These are phyloP conservation scores for Rhamphomyia laevipes DNA, from an alignment of 2,888 invertebrate species.

Conservation along the genomic window DNA sequence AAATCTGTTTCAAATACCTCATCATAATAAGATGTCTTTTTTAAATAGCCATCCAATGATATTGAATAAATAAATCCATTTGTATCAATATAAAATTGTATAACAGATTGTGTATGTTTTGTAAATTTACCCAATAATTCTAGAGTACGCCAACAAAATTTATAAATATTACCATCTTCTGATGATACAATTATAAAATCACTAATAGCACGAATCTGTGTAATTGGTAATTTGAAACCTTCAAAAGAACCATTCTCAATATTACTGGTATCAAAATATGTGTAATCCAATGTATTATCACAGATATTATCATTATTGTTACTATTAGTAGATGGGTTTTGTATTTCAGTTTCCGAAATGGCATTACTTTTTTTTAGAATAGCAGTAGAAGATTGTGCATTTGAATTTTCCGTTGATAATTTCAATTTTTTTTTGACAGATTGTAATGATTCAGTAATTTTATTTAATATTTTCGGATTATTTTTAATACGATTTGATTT, in stretches of 20 bases:
- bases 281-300: neutral
- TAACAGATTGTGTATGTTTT: constrained; percentile 34
- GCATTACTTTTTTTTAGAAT: too few species aligned
- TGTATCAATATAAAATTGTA: constrained; percentile 26
- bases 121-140: constrained; percentile 26
- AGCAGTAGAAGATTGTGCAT: too few species aligned
- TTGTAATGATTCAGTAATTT: too few species aligned
- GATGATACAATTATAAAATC: constrained; percentile 30
- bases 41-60: constrained; percentile 33
- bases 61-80: constrained; percentile 28
- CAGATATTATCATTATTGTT: neutral
- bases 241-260: constrained; percentile 22
- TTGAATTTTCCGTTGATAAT: neutral
- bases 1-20: constrained; percentile 23
- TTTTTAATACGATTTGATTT: too few species aligned
- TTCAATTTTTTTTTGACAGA: neutral
- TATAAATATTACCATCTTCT: constrained; percentile 33
- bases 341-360: neutral
- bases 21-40: constrained; percentile 29
- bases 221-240: constrained; percentile 25
- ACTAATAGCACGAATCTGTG: constrained; percentile 27
- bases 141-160: constrained; percentile 26
- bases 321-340: neutral
- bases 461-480: too few species aligned
- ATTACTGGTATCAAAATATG: constrained; percentile 14